Percentiles rank a stretch among this genome's conserved stretches.
These are phyloP conservation scores for Pseudochirops corinnae DNA, from an alignment of 2,797 vertebrate species.

Conservation along the genomic window DNA sequence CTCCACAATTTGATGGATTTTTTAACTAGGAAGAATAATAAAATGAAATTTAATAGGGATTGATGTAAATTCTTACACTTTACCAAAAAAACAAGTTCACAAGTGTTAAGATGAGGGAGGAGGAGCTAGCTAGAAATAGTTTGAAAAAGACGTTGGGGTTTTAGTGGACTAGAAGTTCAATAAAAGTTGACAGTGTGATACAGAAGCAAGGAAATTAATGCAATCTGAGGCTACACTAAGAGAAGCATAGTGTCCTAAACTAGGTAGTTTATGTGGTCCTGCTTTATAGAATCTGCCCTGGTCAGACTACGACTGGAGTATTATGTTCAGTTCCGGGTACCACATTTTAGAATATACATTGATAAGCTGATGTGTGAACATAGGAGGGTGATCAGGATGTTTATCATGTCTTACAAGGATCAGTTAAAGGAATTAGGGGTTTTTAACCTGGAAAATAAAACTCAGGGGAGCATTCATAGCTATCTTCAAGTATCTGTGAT, in stretches of 20 bases:
- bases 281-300: neutral
- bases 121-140: neutral
- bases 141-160: neutral
- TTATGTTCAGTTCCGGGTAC: neutral
- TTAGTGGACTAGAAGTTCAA: neutral
- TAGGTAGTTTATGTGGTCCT: neutral
- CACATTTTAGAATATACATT: neutral
- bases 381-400: neutral
- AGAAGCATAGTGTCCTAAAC: neutral
- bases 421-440: neutral
- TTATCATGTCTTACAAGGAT: neutral
- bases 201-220: neutral
- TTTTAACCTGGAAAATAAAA: neutral
- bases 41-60: neutral
- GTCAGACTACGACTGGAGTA: neutral
- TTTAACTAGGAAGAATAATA: neutral
- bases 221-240: neutral
- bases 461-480: neutral
- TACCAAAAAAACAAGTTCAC: neutral
- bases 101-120: neutral
- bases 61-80: neutral
- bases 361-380: neutral
- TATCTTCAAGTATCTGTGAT: neutral
- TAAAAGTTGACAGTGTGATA: neutral
- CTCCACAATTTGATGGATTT: neutral